Evolutionary conservation across 2,113 vertebrate genomes (phyloP).

Genomic region (Heterotilapia buettikoferi): DNA sequence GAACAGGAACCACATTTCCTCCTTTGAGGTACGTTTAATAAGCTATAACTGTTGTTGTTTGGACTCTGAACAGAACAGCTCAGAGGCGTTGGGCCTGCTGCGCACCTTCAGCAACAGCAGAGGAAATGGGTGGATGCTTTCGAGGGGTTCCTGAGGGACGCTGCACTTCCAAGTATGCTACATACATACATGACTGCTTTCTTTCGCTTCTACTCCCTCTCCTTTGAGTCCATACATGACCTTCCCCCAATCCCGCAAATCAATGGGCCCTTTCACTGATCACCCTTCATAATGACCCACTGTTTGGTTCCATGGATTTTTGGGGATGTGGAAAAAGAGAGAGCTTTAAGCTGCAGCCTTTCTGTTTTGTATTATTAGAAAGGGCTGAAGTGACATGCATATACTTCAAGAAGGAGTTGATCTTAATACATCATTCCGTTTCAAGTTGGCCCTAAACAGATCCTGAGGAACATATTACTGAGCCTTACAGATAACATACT

Average conservation of each 20-base stretch:
- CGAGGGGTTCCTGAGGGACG: constrained; percentile 23
- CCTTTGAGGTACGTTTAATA: constrained; percentile 3
- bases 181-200: constrained; percentile 2
- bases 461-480: constrained; percentile 9
- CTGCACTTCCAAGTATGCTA: constrained; percentile 22
- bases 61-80: constrained; percentile 11
- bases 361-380: constrained; percentile 48
- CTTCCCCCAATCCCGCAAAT: constrained; percentile 41
- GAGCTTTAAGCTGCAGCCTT: constrained; percentile 30
- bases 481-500: not conserved
- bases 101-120: constrained; percentile 12
- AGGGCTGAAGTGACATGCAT: constrained; percentile 17
- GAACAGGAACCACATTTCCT: constrained; percentile 36
- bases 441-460: constrained; percentile 8
- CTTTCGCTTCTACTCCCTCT: constrained; percentile 5
- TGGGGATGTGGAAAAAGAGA: constrained; percentile 43
- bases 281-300: constrained; percentile 56
- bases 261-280: constrained; percentile 69
- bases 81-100: not conserved
- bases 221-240: constrained; percentile 40
- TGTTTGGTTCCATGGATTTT: constrained; percentile 47
- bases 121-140: constrained; percentile 61
- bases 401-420: constrained; percentile 17
- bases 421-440: constrained; percentile 6
- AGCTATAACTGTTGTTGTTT: constrained; percentile 24